Evolutionary conservation across 2,113 vertebrate genomes (phyloP).

Genomic region (Perca fluviatilis): DNA sequence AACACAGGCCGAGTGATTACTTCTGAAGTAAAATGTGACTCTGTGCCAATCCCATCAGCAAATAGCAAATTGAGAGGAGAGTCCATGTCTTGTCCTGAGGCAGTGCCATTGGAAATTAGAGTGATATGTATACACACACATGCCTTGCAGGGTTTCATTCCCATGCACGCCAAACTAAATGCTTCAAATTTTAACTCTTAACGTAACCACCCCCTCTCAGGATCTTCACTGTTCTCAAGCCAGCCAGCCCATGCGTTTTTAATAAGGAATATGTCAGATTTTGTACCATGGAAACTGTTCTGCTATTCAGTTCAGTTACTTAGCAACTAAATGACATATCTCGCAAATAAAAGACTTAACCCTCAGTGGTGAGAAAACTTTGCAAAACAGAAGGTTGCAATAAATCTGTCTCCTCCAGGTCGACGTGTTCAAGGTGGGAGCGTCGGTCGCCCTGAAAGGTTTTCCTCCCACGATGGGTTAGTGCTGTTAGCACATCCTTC

Average conservation of each 20-base stretch:
- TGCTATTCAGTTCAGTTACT: constrained; percentile 51
- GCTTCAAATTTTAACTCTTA: background rate
- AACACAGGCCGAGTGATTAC: constrained; percentile 20
- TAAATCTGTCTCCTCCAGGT: background rate
- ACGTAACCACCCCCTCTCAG: background rate
- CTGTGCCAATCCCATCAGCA: constrained; percentile 10
- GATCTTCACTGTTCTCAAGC: background rate
- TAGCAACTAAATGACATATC: constrained; percentile 55
- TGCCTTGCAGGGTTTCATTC: constrained; percentile 7
- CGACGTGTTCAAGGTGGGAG: background rate
- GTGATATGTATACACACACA: background rate
- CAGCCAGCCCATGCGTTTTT: constrained; percentile 2
- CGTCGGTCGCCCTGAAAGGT: background rate
- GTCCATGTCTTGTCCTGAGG: background rate
- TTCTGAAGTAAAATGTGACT: background rate
- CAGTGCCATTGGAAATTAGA: constrained; percentile 1
- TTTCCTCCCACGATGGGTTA: background rate
- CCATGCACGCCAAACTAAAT: constrained; percentile 10
- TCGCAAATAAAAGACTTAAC: constrained; percentile 7
- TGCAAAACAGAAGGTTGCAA: constrained; percentile 21
- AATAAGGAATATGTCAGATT: constrained; percentile 14
- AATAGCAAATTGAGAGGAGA: constrained; percentile 11
- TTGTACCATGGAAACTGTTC: constrained; percentile 12
- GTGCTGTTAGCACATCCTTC: background rate
- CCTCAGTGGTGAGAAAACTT: background rate